Conservation (phyloP, 2,797 vertebrate genomes). For the Austrolebias charrua region DNA sequence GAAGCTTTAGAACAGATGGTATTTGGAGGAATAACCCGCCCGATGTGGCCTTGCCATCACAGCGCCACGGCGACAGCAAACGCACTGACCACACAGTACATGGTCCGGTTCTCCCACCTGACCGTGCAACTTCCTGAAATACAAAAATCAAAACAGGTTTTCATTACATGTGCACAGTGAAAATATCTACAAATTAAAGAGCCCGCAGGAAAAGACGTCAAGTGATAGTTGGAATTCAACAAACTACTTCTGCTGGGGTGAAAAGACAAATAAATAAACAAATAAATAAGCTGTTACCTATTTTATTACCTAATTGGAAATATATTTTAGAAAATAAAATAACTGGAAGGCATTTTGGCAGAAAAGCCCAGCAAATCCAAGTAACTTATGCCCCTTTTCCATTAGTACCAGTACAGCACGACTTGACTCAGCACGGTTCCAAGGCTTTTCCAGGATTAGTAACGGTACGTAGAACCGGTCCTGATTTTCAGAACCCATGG, state of each 20-base stretch:
- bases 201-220: not conserved
- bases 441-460: too few species aligned
- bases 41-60: slow-evolving; percentile 37
- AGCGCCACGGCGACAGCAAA: slow-evolving; percentile 91
- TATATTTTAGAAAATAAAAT: too few species aligned
- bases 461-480: too few species aligned
- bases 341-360: too few species aligned
- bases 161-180: not conserved
- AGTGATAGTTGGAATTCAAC: not conserved
- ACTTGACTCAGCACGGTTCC: too few species aligned
- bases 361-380: too few species aligned
- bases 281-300: too few species aligned
- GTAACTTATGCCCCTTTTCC: too few species aligned
- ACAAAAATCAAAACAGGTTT: slow-evolving; percentile 6
- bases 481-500: too few species aligned
- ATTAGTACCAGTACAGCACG: too few species aligned
- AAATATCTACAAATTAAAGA: not conserved
- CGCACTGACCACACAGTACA: slow-evolving; percentile 95
- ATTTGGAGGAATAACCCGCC: not conserved
- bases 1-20: slow-evolving; percentile 13
- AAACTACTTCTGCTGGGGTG: not conserved
- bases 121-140: slow-evolving; percentile 90
- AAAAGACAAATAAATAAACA: not conserved
- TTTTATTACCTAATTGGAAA: too few species aligned
- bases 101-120: slow-evolving; percentile 96